These are phyloP conservation scores for Leistus spinibarbis DNA, from an alignment of 2,888 invertebrate species.

Conservation along the genomic window DNA sequence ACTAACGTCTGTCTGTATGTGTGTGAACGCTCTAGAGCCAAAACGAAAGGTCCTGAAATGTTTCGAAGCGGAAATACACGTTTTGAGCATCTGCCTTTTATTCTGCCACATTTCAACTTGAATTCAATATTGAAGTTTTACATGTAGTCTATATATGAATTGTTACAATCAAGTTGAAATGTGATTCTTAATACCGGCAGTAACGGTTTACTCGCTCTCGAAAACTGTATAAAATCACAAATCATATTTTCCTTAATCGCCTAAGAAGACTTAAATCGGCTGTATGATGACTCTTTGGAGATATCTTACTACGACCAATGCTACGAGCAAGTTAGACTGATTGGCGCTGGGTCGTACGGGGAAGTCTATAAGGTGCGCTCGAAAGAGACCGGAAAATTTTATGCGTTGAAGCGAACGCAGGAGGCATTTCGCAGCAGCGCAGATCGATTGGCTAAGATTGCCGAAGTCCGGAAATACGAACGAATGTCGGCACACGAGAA, in stretches of 20 bases:
- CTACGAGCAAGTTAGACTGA: conserved; percentile 64
- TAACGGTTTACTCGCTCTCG: not conserved
- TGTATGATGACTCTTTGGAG: conserved; percentile 54
- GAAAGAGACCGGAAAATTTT: conserved; percentile 67
- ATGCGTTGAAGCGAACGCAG: conserved; percentile 74
- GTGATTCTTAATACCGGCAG: no score
- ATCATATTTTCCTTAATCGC: conserved; percentile 43
- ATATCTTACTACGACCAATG: conserved; percentile 70
- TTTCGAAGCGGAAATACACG: no score
- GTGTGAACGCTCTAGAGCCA: no score
- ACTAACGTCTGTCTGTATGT: no score
- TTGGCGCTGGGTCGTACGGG: conserved; percentile 79
- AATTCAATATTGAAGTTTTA: no score
- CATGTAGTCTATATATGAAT: not conserved
- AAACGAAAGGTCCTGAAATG: no score
- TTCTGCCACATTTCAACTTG: no score
- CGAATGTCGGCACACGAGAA: conserved; percentile 70
- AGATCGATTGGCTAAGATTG: conserved; percentile 64
- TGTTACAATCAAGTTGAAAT: no score
- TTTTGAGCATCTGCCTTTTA: no score
- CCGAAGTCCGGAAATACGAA: conserved; percentile 73
- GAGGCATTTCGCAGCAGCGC: conserved; percentile 64
- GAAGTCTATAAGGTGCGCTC: conserved; percentile 72
- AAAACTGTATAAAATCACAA: not conserved
- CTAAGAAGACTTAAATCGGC: conserved; percentile 47